Evolutionary conservation across 2,113 vertebrate genomes (phyloP), one percentile per base, ranked within the genome.

Genomic region (Rhodinocichla rosea): DNA sequence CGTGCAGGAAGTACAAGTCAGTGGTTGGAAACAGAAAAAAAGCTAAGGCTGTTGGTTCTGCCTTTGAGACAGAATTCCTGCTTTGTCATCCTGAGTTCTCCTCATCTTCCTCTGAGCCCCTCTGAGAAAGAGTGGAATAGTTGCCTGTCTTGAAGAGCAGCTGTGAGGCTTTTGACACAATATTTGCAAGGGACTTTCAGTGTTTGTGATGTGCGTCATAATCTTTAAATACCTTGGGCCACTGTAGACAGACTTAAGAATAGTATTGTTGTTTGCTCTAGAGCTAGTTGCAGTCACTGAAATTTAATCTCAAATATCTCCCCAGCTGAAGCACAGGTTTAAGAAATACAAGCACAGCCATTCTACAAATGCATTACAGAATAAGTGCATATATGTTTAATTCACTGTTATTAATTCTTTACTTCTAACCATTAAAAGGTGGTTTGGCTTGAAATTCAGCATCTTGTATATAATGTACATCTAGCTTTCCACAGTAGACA

Each of bases 381-480:
- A 55, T 84, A 82, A 82, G 18, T 69, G 32, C 77, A 67, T 35
- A 42, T 83, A 83, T 74, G 94, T 94, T 90, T 89, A 80, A 89
- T 95, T 87, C 71, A 42, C 64, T 89, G 37, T 68, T 90, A 84
- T 89, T 92, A 91, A 69, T 89, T 94, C 55, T 92, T 88, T 76
- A 87, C 70, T 96, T 94, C 94, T 90, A 94, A 83, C 53, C 49
- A 83, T 79, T 39, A 57, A 67, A 83, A 86, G 50, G 57, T 81
- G 65, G 75, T 75, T 91, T 83, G 83, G 76, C 93, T 89, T 96
- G 93, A 95, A 96, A 95, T 76, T 82, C 94, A 85, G 64, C 68
- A 85, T 80, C 56, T 63, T 32, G 11, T 69, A 56, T 92, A 92
- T 90, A 93, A 87, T 63, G 63, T 73, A 86, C 50, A 76, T 52